These are phyloP conservation scores for Tenodera sinensis DNA, from an alignment of 2,888 invertebrate species.

Conservation along the genomic window DNA sequence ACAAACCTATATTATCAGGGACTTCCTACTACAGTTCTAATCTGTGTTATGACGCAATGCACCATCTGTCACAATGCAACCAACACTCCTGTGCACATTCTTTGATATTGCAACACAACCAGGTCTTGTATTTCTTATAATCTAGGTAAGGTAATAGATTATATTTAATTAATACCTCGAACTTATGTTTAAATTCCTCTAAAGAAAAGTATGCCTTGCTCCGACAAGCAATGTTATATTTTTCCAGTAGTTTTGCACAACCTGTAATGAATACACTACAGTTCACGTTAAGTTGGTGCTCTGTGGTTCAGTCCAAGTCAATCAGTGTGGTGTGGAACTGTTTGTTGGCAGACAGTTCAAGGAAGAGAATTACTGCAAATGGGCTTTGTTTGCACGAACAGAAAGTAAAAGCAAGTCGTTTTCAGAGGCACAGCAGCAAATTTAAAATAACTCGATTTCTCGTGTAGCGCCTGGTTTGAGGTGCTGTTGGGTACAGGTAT, in stretches of 20 bases:
- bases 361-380: neutral
- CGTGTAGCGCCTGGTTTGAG: too few species aligned
- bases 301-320: too few species aligned
- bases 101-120: neutral
- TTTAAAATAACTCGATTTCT: neutral
- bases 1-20: neutral
- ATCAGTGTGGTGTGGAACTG: too few species aligned
- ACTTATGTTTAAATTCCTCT: neutral
- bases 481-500: too few species aligned
- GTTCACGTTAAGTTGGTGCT: too few species aligned
- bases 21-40: neutral
- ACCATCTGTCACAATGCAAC: neutral
- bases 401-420: neutral
- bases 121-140: neutral
- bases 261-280: neutral
- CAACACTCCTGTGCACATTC: neutral
- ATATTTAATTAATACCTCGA: neutral
- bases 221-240: neutral
- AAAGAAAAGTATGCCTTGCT: neutral
- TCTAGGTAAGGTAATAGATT: neutral
- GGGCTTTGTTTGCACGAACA: neutral
- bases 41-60: conserved; percentile 2
- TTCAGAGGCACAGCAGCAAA: neutral
- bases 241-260: neutral
- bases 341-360: too few species aligned